Percentiles rank a stretch among this genome's conserved stretches.
These are phyloP conservation scores for Glyptemys insculpta DNA, from an alignment of 2,797 vertebrate genomes.

Conservation along the genomic window DNA sequence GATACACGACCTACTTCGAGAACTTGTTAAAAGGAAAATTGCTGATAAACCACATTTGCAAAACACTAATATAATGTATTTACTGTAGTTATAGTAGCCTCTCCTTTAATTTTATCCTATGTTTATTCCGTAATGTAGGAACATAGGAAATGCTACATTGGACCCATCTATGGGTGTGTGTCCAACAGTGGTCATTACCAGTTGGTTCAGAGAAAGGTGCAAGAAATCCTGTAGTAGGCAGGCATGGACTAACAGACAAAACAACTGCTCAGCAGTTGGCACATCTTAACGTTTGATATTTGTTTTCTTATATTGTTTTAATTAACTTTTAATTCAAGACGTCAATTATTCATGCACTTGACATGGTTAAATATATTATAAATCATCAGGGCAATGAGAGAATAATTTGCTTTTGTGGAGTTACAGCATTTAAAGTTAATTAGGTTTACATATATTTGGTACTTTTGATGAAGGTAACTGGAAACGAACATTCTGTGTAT, in stretches of 20 bases:
- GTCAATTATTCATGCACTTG: background rate
- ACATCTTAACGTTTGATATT: background rate
- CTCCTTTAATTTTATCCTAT: background rate
- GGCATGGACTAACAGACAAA: fast-evolving
- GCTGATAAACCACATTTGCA: background rate
- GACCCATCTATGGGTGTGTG: background rate
- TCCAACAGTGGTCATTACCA: background rate
- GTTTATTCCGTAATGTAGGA: background rate
- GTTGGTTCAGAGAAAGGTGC: background rate
- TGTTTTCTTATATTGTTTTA: background rate
- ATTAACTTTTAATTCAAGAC: background rate
- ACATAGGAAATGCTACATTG: background rate
- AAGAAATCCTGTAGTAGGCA: background rate
- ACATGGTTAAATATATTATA: background rate
- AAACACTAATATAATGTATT: fast-evolving
- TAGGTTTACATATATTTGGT: background rate
- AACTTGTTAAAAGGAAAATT: background rate
- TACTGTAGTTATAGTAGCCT: background rate
- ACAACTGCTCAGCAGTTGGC: background rate
- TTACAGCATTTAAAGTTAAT: background rate
- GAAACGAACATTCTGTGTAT: background rate
- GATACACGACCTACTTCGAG: background rate
- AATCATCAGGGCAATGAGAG: background rate
- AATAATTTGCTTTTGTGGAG: background rate
- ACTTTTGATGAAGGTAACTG: background rate